phyloP scores from a whole-genome alignment of 2,888 invertebrate genomes.

The Pseudoips prasinana region DNA sequence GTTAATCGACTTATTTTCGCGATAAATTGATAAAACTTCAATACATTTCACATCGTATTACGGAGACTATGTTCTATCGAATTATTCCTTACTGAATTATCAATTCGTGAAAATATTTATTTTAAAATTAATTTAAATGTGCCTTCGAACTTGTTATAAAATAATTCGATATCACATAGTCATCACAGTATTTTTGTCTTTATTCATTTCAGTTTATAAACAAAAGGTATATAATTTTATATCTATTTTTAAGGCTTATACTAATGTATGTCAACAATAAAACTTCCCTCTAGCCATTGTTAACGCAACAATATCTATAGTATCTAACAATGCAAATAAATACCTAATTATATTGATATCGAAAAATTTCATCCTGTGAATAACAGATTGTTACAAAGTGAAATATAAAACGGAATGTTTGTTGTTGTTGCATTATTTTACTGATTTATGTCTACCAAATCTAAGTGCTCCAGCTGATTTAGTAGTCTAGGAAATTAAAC shows the following conservation, averaged over 20 bases:
- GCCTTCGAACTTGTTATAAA: too few species aligned
- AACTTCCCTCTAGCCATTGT: slow-evolving; percentile 38
- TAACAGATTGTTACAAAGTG: slow-evolving; percentile 8
- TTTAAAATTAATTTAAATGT: too few species aligned
- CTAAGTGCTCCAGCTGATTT: neutral
- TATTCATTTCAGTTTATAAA: slow-evolving; percentile 15
- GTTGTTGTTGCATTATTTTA: slow-evolving; percentile 23
- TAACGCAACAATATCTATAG: slow-evolving; percentile 48
- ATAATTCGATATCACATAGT: slow-evolving; percentile 7
- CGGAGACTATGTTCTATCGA: too few species aligned
- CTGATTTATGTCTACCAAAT: slow-evolving; percentile 7
- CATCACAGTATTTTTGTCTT: slow-evolving; percentile 5
- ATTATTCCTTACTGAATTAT: too few species aligned
- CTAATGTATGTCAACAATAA: slow-evolving; percentile 52
- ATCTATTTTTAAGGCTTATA: slow-evolving; percentile 41
- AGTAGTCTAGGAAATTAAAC: too few species aligned
- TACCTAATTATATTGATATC: slow-evolving; percentile 22
- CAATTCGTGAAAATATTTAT: too few species aligned
- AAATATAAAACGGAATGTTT: slow-evolving; percentile 49
- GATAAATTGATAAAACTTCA: too few species aligned
- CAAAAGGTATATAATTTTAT: slow-evolving; percentile 31
- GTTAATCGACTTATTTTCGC: too few species aligned
- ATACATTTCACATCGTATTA: too few species aligned
- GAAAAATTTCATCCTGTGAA: slow-evolving; percentile 25
- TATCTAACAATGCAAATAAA: slow-evolving; percentile 46